Conservation (phyloP, 2,113 vertebrate species). For the Terrapene triunguis region DNA sequence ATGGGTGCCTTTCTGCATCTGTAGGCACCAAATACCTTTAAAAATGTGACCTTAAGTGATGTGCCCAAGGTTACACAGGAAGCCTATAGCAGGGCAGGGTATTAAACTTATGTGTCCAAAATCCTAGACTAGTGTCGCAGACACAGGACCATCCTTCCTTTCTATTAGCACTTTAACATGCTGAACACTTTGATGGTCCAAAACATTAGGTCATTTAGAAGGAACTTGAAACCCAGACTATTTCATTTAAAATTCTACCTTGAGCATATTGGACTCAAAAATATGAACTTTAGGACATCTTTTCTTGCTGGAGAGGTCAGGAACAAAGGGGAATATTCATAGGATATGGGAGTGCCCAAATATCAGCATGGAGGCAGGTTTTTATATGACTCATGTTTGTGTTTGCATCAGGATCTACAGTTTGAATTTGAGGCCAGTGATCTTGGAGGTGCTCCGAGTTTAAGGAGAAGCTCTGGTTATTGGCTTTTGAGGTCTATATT, state of each 20-base stretch:
- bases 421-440: not conserved
- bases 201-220: not conserved
- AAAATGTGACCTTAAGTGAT: not conserved
- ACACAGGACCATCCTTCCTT: not conserved
- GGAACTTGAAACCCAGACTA: not conserved
- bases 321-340: not conserved
- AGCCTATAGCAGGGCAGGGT: not conserved
- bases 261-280: not conserved
- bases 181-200: not conserved
- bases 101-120: not conserved
- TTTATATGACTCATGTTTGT: not conserved
- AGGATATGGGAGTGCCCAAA: not conserved
- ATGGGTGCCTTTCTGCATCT: not conserved
- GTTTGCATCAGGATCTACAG: not conserved
- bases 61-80: not conserved
- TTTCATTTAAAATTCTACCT: not conserved
- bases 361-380: not conserved
- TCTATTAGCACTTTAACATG: not conserved
- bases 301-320: not conserved
- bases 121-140: not conserved
- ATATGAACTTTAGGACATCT: not conserved
- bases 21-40: not conserved
- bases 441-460: not conserved
- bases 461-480: accelerated
- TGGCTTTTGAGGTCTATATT: not conserved